phyloP scores from a whole-genome alignment of 2,797 vertebrate species.

The Oreortyx pictus region DNA sequence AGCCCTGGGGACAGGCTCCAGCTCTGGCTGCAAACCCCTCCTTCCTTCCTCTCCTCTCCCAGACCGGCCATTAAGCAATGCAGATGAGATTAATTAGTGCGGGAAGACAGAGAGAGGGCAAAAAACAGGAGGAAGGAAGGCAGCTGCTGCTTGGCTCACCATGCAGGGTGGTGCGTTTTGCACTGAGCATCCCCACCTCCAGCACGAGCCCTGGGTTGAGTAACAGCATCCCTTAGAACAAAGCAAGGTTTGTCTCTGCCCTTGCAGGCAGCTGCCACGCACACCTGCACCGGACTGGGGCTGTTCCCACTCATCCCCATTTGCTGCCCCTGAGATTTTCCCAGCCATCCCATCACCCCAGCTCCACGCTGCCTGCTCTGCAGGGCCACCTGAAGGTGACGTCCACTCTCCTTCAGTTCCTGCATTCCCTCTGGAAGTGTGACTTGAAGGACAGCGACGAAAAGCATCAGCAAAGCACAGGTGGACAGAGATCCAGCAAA shows the following conservation, averaged over 20 bases:
- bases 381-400: background rate
- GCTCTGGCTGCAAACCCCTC: background rate
- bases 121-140: background rate
- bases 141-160: background rate
- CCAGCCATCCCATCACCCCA: background rate
- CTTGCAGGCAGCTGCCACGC: background rate
- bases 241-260: background rate
- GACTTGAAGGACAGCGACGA: background rate
- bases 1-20: background rate
- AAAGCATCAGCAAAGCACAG: background rate
- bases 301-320: no score
- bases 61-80: background rate
- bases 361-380: background rate
- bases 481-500: background rate
- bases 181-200: background rate
- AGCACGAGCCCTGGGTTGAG: background rate
- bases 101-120: background rate
- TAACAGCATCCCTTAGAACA: background rate
- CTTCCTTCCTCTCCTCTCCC: background rate
- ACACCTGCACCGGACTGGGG: background rate
- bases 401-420: accelerated
- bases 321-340: no score
- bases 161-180: background rate
- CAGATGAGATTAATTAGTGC: slow-evolving; percentile 32
- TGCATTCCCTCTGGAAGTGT: background rate